Evolutionary conservation across 2,113 vertebrate genomes (phyloP).

Genomic region (Terrapene triunguis): DNA sequence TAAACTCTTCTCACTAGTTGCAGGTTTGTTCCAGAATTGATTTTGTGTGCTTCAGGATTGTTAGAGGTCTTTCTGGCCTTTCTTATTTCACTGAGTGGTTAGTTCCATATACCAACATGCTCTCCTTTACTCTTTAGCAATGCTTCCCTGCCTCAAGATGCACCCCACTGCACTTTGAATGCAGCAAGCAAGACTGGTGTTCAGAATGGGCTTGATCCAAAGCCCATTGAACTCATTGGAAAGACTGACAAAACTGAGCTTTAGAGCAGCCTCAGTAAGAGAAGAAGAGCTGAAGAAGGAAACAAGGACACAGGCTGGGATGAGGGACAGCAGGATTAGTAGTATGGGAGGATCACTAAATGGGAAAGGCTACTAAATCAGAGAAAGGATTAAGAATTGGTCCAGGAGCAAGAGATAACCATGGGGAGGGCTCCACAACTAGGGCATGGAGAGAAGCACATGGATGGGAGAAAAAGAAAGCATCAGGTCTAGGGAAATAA

Average conservation of each 20-base stretch:
- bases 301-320: not conserved
- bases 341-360: not conserved
- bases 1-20: constrained; percentile 34
- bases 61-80: not conserved
- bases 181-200: not conserved
- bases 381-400: not conserved
- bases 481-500: too few species aligned
- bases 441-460: not conserved
- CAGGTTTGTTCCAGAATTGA: constrained; percentile 43
- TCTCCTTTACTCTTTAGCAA: not conserved
- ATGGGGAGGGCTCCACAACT: not conserved
- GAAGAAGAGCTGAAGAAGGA: not conserved
- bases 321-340: not conserved
- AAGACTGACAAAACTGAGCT: not conserved
- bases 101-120: not conserved
- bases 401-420: not conserved
- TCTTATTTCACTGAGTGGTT: not conserved
- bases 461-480: not conserved
- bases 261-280: not conserved
- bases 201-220: not conserved
- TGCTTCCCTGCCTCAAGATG: not conserved
- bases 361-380: not conserved
- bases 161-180: not conserved
- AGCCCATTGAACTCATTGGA: not conserved
- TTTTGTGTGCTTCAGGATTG: not conserved